Percentiles rank a stretch among this genome's conserved stretches.
Conservation (phyloP, 2,113 vertebrate species). For the Tinamus guttatus region DNA sequence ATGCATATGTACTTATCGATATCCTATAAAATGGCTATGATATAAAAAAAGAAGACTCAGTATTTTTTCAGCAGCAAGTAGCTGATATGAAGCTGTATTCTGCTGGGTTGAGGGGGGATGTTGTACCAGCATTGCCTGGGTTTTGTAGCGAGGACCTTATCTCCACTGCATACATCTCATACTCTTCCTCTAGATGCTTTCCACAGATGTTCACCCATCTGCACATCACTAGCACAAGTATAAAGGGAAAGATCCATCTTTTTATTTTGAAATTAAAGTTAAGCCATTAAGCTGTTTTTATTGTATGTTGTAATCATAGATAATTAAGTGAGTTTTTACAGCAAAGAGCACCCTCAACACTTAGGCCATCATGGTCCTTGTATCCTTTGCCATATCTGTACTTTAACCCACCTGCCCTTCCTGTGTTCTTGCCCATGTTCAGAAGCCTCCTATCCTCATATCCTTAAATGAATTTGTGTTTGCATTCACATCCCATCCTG, state of each 20-base stretch:
- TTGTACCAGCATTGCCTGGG: neutral
- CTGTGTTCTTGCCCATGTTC: neutral
- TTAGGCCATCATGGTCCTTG: neutral
- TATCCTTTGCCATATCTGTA: neutral
- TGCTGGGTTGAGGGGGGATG: neutral
- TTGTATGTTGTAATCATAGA: neutral
- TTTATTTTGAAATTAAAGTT: neutral
- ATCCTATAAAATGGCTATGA: fast-evolving
- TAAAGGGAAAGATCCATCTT: neutral
- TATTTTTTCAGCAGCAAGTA: neutral
- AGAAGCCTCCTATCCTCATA: neutral
- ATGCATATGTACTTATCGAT: neutral
- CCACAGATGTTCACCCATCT: neutral
- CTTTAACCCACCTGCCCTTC: neutral
- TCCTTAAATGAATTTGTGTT: neutral
- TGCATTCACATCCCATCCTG: neutral
- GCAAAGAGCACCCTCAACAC: neutral
- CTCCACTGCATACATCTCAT: neutral
- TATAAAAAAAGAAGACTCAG: fast-evolving
- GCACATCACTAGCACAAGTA: neutral
- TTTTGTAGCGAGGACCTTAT: neutral
- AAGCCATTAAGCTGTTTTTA: neutral
- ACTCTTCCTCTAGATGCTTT: neutral
- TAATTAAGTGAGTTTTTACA: neutral
- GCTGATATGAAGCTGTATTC: neutral